Conservation (phyloP, 2,797 vertebrate genomes). For the Eurystomus glaucurus region DNA sequence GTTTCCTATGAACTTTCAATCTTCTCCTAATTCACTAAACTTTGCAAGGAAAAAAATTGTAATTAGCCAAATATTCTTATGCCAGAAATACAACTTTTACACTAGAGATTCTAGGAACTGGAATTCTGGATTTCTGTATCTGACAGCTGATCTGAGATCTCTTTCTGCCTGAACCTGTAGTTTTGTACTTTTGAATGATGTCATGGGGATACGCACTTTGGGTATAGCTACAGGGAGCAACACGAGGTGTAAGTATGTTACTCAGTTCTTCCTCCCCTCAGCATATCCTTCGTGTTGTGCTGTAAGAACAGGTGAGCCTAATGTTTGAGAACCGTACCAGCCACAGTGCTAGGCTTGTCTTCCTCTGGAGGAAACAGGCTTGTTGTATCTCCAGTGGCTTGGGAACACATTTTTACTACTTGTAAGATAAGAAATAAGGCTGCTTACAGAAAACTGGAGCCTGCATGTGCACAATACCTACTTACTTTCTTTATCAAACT, state of each 20-base stretch:
- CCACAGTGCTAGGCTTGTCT: background rate
- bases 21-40: background rate
- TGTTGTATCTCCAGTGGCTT: background rate
- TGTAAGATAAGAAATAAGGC: background rate
- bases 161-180: background rate
- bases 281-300: background rate
- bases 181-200: background rate
- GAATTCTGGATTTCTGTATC: background rate
- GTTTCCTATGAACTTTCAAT: background rate
- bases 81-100: background rate
- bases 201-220: no score
- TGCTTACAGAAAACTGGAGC: background rate
- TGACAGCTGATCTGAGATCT: background rate
- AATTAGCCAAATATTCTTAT: background rate
- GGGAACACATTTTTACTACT: background rate
- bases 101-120: background rate
- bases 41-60: background rate
- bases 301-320: background rate
- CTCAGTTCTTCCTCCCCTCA: background rate
- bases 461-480: background rate
- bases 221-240: background rate
- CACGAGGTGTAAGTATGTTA: accelerated
- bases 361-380: background rate
- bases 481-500: background rate
- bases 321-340: background rate